These are phyloP conservation scores for Neelides sp. DNA, from an alignment of 1,140 invertebrate species.

Conservation along the genomic window DNA sequence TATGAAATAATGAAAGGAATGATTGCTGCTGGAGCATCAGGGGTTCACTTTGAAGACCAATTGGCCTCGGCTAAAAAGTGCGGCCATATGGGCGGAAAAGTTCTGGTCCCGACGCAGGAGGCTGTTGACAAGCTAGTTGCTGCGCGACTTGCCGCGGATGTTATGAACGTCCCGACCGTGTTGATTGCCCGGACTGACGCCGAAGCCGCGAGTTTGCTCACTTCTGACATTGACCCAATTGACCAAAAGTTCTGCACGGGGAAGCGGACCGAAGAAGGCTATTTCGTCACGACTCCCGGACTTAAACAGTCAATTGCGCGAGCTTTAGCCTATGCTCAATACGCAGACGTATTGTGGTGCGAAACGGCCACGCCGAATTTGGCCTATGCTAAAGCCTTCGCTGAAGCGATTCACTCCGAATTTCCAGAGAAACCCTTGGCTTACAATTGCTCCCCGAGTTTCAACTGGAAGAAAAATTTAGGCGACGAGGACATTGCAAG, in stretches of 20 bases:
- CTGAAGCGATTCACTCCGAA: conserved; percentile 34
- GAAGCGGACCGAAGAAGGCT: conserved; percentile 35
- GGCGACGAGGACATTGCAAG: conserved; percentile 34
- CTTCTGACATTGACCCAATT: conserved; percentile 35
- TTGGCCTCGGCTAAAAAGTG: conserved; percentile 38
- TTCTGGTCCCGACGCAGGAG: conserved; percentile 35
- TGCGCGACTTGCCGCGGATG: conserved; percentile 36
- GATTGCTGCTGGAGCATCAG: conserved; percentile 37
- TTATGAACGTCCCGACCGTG: conserved; percentile 36
- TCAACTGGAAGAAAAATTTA: conserved; percentile 37
- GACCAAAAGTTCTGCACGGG: conserved; percentile 36
- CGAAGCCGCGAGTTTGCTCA: conserved; percentile 33
- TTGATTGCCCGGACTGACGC: conserved; percentile 37
- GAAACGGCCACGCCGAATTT: conserved; percentile 35
- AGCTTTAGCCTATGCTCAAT: conserved; percentile 36
- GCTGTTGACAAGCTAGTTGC: conserved; percentile 37
- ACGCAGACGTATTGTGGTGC: conserved; percentile 36
- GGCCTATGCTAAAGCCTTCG: conserved; percentile 34
- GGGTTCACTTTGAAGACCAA: conserved; percentile 38
- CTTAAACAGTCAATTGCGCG: conserved; percentile 35
- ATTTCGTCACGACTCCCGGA: conserved; percentile 29
- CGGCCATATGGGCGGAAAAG: conserved; percentile 37
- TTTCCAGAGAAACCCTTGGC: conserved; percentile 37
- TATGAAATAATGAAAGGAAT: conserved; percentile 38
- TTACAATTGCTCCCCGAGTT: conserved; percentile 38